Evolutionary conservation across 2,113 vertebrate species (phyloP), one percentile per base, ranked within the genome.

Genomic region (Emydocephalus ijimae): DNA sequence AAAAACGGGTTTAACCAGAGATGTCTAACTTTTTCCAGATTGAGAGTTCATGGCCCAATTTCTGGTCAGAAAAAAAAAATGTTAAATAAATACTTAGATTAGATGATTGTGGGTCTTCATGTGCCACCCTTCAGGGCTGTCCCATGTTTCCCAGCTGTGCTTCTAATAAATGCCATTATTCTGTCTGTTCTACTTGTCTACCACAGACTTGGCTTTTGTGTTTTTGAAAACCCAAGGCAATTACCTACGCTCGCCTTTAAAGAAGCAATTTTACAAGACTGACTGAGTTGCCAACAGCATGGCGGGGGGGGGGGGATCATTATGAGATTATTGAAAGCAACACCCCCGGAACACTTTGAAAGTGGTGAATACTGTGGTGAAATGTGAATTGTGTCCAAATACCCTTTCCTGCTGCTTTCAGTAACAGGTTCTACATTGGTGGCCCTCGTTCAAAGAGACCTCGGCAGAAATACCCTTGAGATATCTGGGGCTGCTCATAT

Each of bases 301-400:
- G 26, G n/a, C n/a, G n/a, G 59, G n/a, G n/a, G 92, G 54, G 29
- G 57, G 11, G 23, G 8, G 8, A 55, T 89, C 87, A 93, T 91
- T 89, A 91, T 15, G 39, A 23, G 87, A 87, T 43, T 91, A 90
- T 93, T 91, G 92, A 93, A 93, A 93, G 87, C 3, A 26, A 56
- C 9, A 26, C 21, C 39, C 29, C 85, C 43, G 87, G 61, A 88
- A 89, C 85, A 43, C 43, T 55, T 69, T 69, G 81, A 48, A 81
- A 50, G 64, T 64, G 20, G 86, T 43, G 48, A 59, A 29, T n/a
- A 48, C 81, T 56, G 20, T 59, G 90, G 45, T 12, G 86, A 91
- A 85, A 89, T 61, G 50, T 34, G 48, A 93, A 88, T 88, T 43
- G 11, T 56, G 86, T n/a, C 69, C n/a, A 74, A 55, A 52, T 39